These are phyloP conservation scores for Iphiclides podalirius DNA, from an alignment of 2,888 invertebrate species.

Conservation along the genomic window DNA sequence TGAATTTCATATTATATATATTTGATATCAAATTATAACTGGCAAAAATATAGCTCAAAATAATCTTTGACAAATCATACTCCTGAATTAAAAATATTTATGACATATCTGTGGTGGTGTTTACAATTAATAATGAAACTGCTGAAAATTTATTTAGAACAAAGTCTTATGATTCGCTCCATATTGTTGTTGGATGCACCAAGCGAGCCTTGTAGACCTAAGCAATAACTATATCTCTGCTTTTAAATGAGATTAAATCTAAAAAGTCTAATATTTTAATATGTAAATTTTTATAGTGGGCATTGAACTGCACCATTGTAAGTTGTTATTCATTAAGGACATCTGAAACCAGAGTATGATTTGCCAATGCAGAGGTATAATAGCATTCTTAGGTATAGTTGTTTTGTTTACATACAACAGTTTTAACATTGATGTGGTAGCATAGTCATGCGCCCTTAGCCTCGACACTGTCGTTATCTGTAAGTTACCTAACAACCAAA, in stretches of 20 bases:
- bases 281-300: slow-evolving; percentile 5
- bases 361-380: slow-evolving; percentile 29
- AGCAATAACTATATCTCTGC: background rate
- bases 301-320: background rate
- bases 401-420: slow-evolving; percentile 28
- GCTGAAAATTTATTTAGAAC: background rate
- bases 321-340: background rate
- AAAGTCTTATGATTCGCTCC: background rate
- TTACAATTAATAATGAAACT: no score
- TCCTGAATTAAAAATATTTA: background rate
- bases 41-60: slow-evolving; percentile 1
- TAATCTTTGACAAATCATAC: slow-evolving; percentile 15
- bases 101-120: background rate
- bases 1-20: slow-evolving; percentile 10
- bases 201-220: background rate
- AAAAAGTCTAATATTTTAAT: slow-evolving; percentile 10
- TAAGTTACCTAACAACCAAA: slow-evolving; percentile 76
- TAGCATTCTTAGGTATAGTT: slow-evolving; percentile 32
- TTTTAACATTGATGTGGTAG: slow-evolving; percentile 42
- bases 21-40: slow-evolving; percentile 13
- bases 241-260: background rate
- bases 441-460: slow-evolving; percentile 35
- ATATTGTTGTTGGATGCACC: background rate
- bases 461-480: slow-evolving; percentile 34
- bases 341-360: slow-evolving; percentile 25